Conservation (phyloP, 2,888 invertebrate genomes). For the Eupithecia centaureata region DNA sequence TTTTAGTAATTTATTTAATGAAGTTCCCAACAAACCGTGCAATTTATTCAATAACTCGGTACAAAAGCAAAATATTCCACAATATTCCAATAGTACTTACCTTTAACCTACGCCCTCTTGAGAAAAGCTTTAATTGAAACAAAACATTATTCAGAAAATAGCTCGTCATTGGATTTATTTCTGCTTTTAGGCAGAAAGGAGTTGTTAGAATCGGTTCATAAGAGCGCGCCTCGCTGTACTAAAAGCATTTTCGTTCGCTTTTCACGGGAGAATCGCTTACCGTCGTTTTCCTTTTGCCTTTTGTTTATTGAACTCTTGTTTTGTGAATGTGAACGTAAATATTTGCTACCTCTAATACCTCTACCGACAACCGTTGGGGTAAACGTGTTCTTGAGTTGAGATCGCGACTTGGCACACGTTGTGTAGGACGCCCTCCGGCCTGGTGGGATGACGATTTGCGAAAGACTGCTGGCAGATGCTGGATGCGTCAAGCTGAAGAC, state of each 20-base stretch:
- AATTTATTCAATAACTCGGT: not conserved
- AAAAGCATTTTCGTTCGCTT: slow-evolving; percentile 26
- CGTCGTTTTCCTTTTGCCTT: slow-evolving; percentile 15
- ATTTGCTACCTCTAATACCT: not conserved
- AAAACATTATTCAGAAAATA: slow-evolving; percentile 20
- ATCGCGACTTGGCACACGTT: too few species aligned
- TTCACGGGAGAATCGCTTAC: slow-evolving; percentile 21
- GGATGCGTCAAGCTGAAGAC: too few species aligned
- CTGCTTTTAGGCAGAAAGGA: slow-evolving; percentile 27
- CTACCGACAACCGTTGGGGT: too few species aligned
- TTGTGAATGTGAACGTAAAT: slow-evolving; percentile 11
- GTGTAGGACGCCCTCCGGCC: too few species aligned
- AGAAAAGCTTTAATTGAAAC: slow-evolving; percentile 23
- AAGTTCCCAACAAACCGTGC: not conserved
- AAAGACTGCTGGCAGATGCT: too few species aligned
- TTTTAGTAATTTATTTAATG: too few species aligned
- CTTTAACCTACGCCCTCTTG: not conserved
- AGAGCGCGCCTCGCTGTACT: slow-evolving; percentile 30
- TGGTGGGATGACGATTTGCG: too few species aligned
- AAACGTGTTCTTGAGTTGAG: too few species aligned
- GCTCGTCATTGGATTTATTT: slow-evolving; percentile 24
- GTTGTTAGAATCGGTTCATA: slow-evolving; percentile 37
- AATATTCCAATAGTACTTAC: not conserved
- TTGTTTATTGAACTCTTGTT: slow-evolving; percentile 6
- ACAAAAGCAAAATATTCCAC: not conserved